These are phyloP conservation scores for Entomyzon cyanotis DNA, from an alignment of 2,113 vertebrate species.

Conservation along the genomic window DNA sequence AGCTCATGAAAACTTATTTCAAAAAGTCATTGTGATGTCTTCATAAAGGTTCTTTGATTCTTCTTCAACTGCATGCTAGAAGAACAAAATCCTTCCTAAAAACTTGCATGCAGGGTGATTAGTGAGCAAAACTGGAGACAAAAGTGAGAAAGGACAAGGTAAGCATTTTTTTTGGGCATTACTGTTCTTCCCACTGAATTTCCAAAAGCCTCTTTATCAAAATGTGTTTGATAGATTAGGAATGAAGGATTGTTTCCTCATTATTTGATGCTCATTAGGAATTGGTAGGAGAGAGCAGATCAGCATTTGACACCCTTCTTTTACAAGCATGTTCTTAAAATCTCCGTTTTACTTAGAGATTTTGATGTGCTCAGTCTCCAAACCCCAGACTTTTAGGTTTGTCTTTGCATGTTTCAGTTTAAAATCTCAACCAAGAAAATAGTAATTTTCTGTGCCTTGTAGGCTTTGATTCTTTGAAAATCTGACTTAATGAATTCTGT, in stretches of 20 bases:
- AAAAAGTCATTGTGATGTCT: neutral
- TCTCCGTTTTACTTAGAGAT: neutral
- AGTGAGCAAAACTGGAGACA: neutral
- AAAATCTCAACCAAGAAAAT: neutral
- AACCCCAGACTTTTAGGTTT: neutral
- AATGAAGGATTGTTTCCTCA: neutral
- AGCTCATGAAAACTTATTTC: neutral
- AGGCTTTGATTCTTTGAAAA: neutral
- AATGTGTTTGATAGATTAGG: neutral
- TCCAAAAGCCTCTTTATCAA: neutral
- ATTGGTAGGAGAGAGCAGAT: neutral
- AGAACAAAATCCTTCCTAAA: neutral
- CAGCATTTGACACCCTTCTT: neutral
- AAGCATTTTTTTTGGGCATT: neutral
- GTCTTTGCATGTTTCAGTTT: neutral
- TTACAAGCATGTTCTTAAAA: neutral
- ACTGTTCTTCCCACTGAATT: neutral
- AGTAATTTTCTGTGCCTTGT: neutral
- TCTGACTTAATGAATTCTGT: neutral
- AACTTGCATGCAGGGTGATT: neutral
- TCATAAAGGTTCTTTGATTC: neutral
- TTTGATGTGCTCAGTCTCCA: neutral
- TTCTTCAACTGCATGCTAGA: neutral
- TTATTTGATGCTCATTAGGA: constrained; percentile 7
- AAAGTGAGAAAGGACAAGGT: neutral